These are phyloP conservation scores for Cephonodes hylas DNA, from an alignment of 2,888 invertebrate genomes.

Conservation along the genomic window DNA sequence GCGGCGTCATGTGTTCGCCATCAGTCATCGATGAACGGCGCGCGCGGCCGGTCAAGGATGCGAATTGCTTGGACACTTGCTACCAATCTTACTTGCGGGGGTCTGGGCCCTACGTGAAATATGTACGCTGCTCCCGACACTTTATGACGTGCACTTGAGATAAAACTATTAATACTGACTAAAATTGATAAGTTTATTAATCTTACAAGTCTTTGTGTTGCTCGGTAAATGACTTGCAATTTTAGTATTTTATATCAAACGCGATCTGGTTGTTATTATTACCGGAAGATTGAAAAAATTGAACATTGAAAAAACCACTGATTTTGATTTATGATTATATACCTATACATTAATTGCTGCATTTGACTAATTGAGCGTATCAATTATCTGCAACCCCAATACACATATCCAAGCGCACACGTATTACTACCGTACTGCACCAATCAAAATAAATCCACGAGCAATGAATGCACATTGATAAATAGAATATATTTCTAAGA, in stretches of 20 bases:
- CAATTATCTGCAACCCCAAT: too few relatives aligned
- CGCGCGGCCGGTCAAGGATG: slow-evolving; percentile 62
- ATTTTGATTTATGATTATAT: too few relatives aligned
- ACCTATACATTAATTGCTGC: too few relatives aligned
- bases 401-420: neutral
- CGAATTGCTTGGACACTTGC: slow-evolving; percentile 66
- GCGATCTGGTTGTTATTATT: too few relatives aligned
- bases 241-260: too few relatives aligned
- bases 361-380: too few relatives aligned
- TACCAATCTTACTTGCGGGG: slow-evolving; percentile 23
- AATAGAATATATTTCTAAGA: neutral
- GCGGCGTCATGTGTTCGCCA: slow-evolving; percentile 69
- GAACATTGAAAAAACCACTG: too few relatives aligned
- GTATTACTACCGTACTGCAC: neutral
- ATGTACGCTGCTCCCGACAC: neutral
- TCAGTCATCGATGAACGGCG: slow-evolving; percentile 74
- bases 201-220: too few relatives aligned
- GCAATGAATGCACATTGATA: slow-evolving; percentile 10
- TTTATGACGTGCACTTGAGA: slow-evolving; percentile 8
- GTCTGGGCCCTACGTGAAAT: slow-evolving; percentile 6
- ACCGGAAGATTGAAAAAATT: too few relatives aligned
- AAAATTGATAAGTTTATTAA: slow-evolving; percentile 4
- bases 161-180: neutral
- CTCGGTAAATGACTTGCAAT: too few relatives aligned
- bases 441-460: slow-evolving; percentile 5